Conservation (phyloP, 23 tunicate species). For the Halocynthia roretzi region DNA sequence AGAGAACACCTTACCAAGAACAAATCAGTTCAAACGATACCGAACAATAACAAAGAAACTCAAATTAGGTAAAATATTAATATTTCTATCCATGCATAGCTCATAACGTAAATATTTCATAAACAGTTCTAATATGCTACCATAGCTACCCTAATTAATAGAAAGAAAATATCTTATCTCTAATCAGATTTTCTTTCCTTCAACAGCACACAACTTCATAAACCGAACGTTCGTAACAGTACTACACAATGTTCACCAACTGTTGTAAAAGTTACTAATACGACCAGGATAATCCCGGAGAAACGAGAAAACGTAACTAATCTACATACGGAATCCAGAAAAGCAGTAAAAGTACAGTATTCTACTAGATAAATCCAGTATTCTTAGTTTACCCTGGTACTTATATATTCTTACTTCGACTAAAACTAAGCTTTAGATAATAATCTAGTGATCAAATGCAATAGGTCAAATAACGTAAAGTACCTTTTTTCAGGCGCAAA, state of each 20-base stretch:
- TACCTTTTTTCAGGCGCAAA: too few species aligned
- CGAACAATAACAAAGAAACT: slow-evolving; percentile 33
- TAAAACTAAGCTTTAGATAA: too few species aligned
- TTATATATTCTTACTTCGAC: too few species aligned
- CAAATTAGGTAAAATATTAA: slow-evolving; percentile 17
- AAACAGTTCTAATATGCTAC: neutral
- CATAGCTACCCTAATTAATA: neutral
- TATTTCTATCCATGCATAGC: neutral
- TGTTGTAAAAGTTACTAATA: slow-evolving; percentile 9
- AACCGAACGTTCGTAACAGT: slow-evolving; percentile 13
- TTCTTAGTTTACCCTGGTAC: too few species aligned
- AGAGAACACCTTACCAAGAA: slow-evolving; percentile 36
- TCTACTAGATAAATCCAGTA: too few species aligned
- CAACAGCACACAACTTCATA: neutral
- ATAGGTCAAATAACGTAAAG: too few species aligned
- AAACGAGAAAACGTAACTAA: too few species aligned
- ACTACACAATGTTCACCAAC: slow-evolving; percentile 37
- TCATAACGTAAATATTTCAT: neutral
- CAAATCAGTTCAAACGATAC: slow-evolving; percentile 47
- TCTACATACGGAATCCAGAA: too few species aligned
- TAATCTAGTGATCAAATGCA: too few species aligned
- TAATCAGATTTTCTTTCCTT: neutral
- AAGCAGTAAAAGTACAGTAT: too few species aligned
- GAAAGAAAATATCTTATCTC: neutral
- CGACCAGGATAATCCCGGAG: neutral